Conservation (phyloP, 2,888 invertebrate species). For the Cryptocheilus praepositus region DNA sequence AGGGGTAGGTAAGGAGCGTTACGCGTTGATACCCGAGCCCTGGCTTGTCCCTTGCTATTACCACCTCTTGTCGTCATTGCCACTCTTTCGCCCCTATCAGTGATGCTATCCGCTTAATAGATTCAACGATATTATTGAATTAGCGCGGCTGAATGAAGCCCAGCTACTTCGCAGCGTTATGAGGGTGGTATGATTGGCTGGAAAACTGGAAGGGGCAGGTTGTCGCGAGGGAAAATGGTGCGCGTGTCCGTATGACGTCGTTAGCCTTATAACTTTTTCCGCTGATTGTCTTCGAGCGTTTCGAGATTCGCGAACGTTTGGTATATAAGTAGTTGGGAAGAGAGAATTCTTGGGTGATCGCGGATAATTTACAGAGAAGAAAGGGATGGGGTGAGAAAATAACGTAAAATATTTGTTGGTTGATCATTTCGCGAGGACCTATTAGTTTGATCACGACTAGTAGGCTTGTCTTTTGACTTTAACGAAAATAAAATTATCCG, state of each 20-base stretch:
- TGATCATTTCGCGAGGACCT: too few relatives aligned
- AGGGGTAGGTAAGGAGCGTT: slow-evolving; percentile 53
- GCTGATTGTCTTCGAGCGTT: slow-evolving; percentile 2
- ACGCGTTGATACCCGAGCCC: slow-evolving; percentile 60
- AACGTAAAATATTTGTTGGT: too few relatives aligned
- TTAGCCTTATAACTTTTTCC: slow-evolving; percentile 28
- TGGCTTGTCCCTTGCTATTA: slow-evolving; percentile 25
- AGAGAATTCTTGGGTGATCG: too few relatives aligned
- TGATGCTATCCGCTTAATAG: slow-evolving; percentile 65
- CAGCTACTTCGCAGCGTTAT: slow-evolving; percentile 43
- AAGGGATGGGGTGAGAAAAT: too few relatives aligned
- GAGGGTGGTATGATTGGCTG: slow-evolving; percentile 22
- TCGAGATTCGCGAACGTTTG: too few relatives aligned
- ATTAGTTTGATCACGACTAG: too few relatives aligned
- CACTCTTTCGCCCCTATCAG: slow-evolving; percentile 19
- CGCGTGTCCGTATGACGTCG: slow-evolving; percentile 41
- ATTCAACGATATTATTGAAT: slow-evolving; percentile 68
- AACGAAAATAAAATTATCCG: too few relatives aligned
- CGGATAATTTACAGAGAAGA: too few relatives aligned
- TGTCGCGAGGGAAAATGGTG: slow-evolving; percentile 9
- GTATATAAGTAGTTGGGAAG: too few relatives aligned
- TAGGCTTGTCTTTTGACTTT: too few relatives aligned
- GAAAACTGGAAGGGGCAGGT: slow-evolving; percentile 16
- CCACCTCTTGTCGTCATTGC: not conserved
- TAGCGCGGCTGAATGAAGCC: slow-evolving; percentile 59